A percentile compares a stretch with the other conserved stretches of the same genome.
Conservation (phyloP, 2,797 vertebrate genomes). For the Acanthopagrus latus region DNA sequence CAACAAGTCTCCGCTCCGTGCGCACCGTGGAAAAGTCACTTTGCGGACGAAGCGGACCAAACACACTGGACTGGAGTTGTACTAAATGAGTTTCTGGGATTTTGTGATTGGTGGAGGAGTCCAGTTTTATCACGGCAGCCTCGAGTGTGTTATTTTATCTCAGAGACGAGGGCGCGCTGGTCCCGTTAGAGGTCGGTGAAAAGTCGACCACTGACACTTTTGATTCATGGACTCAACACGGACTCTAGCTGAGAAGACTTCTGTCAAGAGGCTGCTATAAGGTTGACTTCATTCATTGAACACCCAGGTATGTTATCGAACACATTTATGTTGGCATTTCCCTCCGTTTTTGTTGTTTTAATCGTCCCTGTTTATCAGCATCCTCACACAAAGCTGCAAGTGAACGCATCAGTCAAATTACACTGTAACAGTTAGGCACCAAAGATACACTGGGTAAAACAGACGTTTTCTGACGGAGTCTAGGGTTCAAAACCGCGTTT, state of each 20-base stretch:
- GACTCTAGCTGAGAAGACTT: conserved; percentile 57
- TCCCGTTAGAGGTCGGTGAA: conserved; percentile 51
- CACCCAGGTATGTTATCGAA: conserved; percentile 61
- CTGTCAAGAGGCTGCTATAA: conserved; percentile 52
- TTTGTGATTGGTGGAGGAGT: conserved; percentile 8
- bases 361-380: neutral
- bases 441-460: neutral
- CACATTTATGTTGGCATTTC: neutral
- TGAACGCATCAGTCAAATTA: conserved; percentile 9
- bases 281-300: conserved; percentile 64
- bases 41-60: conserved; percentile 40
- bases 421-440: neutral
- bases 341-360: neutral
- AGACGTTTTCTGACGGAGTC: conserved; percentile 1
- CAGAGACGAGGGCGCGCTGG: conserved; percentile 11
- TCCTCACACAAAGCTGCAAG: neutral
- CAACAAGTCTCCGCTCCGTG: conserved; percentile 55
- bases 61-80: neutral
- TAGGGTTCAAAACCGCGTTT: neutral
- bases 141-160: conserved; percentile 4
- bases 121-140: neutral
- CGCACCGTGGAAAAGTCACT: conserved; percentile 61
- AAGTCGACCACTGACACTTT: conserved; percentile 63
- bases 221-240: conserved; percentile 79
- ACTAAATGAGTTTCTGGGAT: neutral